Evolutionary conservation across 2,797 vertebrate species (phyloP).

Genomic region (Pangasius djambal): DNA sequence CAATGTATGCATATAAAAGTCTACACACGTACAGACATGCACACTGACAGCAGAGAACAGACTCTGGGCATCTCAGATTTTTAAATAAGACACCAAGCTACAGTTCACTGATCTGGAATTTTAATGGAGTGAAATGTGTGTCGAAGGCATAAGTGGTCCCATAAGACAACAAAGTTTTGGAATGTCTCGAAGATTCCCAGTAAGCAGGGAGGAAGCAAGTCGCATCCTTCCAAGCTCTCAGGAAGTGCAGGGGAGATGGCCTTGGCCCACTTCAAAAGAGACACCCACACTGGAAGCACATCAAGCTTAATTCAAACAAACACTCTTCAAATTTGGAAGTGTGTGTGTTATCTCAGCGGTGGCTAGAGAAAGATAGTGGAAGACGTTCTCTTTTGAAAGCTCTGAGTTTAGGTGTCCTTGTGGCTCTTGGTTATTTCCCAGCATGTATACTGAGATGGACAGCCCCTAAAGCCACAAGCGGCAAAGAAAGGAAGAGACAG

Average conservation of each 20-base stretch:
- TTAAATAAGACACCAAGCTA: neutral
- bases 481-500: conserved; percentile 30
- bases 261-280: conserved; percentile 52
- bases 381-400: neutral
- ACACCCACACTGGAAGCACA: conserved; percentile 39
- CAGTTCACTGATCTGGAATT: neutral
- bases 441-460: neutral
- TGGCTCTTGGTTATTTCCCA: neutral
- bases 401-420: conserved; percentile 29
- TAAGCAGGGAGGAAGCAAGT: conserved; percentile 42
- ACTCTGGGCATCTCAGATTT: neutral
- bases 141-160: conserved; percentile 20
- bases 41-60: neutral
- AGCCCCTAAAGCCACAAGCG: conserved; percentile 1
- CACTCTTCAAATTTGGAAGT: conserved; percentile 5
- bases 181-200: conserved; percentile 47
- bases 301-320: conserved; percentile 44
- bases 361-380: conserved; percentile 17
- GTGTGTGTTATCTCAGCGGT: conserved; percentile 28
- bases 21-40: too few species aligned
- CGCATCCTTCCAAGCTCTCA: conserved; percentile 46
- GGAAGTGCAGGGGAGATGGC: conserved; percentile 45
- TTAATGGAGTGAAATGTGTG: neutral
- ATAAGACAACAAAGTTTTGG: conserved; percentile 30
- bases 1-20: neutral